A percentile compares a stretch with the other conserved stretches of the same genome.
Conservation (phyloP, 2,113 vertebrate genomes). For the Alexandromys fortis region DNA sequence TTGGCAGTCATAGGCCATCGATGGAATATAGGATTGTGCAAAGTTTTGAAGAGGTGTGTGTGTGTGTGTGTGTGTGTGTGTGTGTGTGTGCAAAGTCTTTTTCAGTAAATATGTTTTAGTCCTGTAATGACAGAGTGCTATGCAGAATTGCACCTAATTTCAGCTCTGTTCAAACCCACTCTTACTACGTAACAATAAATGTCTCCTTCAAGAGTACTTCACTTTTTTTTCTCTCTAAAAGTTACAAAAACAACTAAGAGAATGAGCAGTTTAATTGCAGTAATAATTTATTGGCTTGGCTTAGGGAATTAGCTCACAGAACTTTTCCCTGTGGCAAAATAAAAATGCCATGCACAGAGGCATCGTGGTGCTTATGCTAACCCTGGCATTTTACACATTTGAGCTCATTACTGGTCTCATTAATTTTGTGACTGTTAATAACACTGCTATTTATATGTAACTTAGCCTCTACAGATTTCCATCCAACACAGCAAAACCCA, state of each 20-base stretch:
- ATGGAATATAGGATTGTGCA: not conserved
- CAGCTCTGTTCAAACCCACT: slow-evolving; percentile 45
- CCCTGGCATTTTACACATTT: slow-evolving; percentile 66
- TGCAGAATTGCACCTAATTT: slow-evolving; percentile 33
- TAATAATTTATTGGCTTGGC: not conserved
- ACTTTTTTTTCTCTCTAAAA: slow-evolving; percentile 59
- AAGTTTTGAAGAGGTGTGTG: slow-evolving; percentile 10
- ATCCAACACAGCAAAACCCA: slow-evolving; percentile 67
- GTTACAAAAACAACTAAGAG: slow-evolving; percentile 56
- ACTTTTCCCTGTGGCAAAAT: slow-evolving; percentile 74
- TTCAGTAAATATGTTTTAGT: not conserved
- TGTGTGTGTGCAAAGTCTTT: slow-evolving; percentile 8
- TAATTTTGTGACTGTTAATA: slow-evolving; percentile 76
- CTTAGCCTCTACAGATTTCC: slow-evolving; percentile 73
- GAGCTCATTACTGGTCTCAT: slow-evolving; percentile 72
- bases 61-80: not conserved
- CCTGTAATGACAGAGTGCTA: slow-evolving; percentile 42
- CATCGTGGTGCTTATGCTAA: slow-evolving; percentile 64
- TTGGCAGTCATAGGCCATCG: not conserved
- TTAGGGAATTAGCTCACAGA: slow-evolving; percentile 49
- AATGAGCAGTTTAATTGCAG: slow-evolving; percentile 66
- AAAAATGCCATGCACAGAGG: slow-evolving; percentile 68
- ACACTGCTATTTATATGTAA: slow-evolving; percentile 66
- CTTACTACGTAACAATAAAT: slow-evolving; percentile 43
- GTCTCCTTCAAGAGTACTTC: slow-evolving; percentile 59